Percentiles rank a stretch among this genome's conserved stretches.
Conservation (phyloP, 2,113 vertebrate genomes). For the Cyrtonyx montezumae region DNA sequence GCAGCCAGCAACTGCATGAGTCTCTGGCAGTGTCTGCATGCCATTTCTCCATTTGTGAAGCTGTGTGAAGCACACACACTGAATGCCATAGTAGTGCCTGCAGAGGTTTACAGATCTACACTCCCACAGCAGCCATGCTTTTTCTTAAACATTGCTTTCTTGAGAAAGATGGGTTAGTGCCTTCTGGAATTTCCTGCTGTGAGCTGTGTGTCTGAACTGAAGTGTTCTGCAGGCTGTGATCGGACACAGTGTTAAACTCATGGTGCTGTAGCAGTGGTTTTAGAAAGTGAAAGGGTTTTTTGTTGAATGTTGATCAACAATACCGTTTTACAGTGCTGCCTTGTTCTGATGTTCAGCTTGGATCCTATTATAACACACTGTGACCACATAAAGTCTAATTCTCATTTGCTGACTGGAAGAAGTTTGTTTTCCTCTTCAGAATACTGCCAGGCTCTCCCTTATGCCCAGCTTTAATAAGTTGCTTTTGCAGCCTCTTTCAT, state of each 20-base stretch:
- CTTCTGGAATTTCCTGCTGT: not conserved
- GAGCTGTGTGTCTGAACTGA: not conserved
- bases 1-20: not conserved
- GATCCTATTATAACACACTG: accelerated
- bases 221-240: not conserved
- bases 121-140: not conserved
- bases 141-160: not conserved
- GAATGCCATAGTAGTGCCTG: not conserved
- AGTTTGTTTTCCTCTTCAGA: not conserved
- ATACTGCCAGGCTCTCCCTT: not conserved
- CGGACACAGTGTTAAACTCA: accelerated
- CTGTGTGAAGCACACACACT: not conserved
- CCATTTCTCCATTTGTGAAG: not conserved
- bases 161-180: not conserved
- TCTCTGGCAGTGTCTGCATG: not conserved
- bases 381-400: not conserved
- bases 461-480: not conserved
- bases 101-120: not conserved
- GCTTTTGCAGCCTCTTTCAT: not conserved
- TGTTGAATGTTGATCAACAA: not conserved
- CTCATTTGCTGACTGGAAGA: not conserved
- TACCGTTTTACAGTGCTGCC: not conserved
- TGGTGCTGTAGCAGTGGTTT: not conserved
- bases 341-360: not conserved
- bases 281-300: not conserved